These are phyloP conservation scores for Melinopterus prodromus DNA, from an alignment of 2,888 invertebrate species.

Conservation along the genomic window DNA sequence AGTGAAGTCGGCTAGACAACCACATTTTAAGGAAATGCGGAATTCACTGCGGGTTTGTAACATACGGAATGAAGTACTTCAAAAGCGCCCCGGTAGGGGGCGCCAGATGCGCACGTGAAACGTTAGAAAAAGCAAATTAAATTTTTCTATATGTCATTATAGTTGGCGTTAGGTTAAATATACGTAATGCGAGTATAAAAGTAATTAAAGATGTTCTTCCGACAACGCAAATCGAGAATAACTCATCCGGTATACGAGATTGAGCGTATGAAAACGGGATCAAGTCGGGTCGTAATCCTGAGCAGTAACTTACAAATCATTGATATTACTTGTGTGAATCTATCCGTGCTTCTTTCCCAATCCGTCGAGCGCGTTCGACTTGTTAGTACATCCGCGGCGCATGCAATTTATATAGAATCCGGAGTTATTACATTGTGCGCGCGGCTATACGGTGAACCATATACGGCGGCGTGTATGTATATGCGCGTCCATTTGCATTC, in stretches of 20 bases:
- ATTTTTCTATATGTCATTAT: no score
- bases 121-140: no score
- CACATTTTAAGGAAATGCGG: no score
- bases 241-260: background rate
- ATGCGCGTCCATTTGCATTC: background rate
- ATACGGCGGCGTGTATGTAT: background rate
- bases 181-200: background rate
- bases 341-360: background rate
- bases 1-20: no score
- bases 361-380: background rate
- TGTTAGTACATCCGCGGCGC: background rate
- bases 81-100: no score
- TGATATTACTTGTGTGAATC: background rate
- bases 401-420: conserved; percentile 4
- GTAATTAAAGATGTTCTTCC: background rate
- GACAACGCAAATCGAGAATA: background rate
- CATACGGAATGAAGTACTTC: no score
- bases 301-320: background rate
- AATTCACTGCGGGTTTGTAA: no score
- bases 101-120: no score
- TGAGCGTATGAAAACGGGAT: background rate
- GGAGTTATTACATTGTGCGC: background rate
- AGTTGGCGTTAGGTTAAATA: no score
- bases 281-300: background rate
- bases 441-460: background rate